Evolutionary conservation across 2,797 vertebrate genomes (phyloP), one percentile per base, ranked within the genome.

Genomic region (Diplodus puntazzo): DNA sequence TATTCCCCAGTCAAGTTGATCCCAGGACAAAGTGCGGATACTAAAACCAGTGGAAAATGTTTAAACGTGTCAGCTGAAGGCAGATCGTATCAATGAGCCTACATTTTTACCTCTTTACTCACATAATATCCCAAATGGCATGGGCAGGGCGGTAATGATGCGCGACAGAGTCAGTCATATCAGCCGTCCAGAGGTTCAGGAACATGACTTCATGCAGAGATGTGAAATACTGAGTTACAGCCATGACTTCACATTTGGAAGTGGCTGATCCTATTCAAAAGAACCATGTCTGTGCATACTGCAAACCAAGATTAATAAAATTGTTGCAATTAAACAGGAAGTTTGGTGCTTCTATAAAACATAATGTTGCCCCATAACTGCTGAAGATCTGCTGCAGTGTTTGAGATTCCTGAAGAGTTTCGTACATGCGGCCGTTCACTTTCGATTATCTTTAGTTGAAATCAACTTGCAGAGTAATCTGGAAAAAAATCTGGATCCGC

Each of bases 171-270:
- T 60, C 34, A 0, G 25, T 12, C 55, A 20, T 27, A 42, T 72
- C 64, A 18, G 42, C 54, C 49, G 4, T 18, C 17, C 21, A 2
- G 25, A 58, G 49, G 34, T 7, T 14, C 10, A 50, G 43, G 11
- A 48, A 62, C 63, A 73, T 78, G 74, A 81, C 63, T 69, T 80
- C 67, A 86, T 69, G 30, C 62, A 68, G 55, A 72, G 17, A 75
- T 54, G 57, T 54, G 65, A 77, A 42, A 43, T 43, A 7, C 43
- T 34, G 45, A 69, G 43, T 39, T 45, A 1, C 27, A 45, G 58
- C 3, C 0, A 45, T 77, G 72, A 86, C 74, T 53, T 80, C 59
- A 77, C 69, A 10, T 52, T 61, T 75, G 66, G 61, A 68, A 52
- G 14, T 25, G 13, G 55, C 6, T 63, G 7, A 60, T 30, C 18